Conservation (phyloP, 2,888 invertebrate genomes). For the Maniola hyperantus region DNA sequence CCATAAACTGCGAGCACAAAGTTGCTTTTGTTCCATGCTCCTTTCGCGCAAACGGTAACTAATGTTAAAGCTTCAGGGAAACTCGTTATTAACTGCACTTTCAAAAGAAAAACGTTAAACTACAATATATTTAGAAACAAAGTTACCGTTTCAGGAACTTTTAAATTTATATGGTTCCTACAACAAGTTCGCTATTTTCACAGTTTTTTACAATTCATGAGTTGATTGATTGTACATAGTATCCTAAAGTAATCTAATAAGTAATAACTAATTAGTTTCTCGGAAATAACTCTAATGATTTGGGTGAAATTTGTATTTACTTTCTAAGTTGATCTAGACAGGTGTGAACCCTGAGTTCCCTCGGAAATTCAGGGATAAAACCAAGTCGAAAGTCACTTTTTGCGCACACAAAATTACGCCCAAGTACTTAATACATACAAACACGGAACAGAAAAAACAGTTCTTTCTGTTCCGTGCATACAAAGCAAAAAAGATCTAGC, state of each 20-base stretch:
- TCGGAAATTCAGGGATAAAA: too few relatives aligned
- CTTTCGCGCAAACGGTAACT: slow-evolving; percentile 37
- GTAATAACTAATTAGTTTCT: background rate
- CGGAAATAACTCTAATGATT: background rate
- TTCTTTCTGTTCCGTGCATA: too few relatives aligned
- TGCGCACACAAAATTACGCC: too few relatives aligned
- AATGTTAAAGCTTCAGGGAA: slow-evolving; percentile 38
- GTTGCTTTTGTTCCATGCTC: slow-evolving; percentile 28
- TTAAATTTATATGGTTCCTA: slow-evolving; percentile 10
- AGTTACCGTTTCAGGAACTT: slow-evolving; percentile 17
- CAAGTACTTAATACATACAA: too few relatives aligned
- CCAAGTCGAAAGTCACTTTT: too few relatives aligned
- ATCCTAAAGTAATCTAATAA: too few relatives aligned
- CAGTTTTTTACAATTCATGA: background rate
- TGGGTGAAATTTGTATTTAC: too few relatives aligned
- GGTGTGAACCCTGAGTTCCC: too few relatives aligned
- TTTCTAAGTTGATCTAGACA: too few relatives aligned
- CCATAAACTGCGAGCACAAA: slow-evolving; percentile 26
- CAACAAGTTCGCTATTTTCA: background rate
- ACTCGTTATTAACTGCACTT: slow-evolving; percentile 34
- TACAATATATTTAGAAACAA: slow-evolving; percentile 32
- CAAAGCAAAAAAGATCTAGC: too few relatives aligned
- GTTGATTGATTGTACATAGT: too few relatives aligned
- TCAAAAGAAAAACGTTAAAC: slow-evolving; percentile 32
- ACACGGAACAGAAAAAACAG: too few relatives aligned